Evolutionary conservation across 2,113 vertebrate species (phyloP).

Genomic region (Cricetomys ansorgei): DNA sequence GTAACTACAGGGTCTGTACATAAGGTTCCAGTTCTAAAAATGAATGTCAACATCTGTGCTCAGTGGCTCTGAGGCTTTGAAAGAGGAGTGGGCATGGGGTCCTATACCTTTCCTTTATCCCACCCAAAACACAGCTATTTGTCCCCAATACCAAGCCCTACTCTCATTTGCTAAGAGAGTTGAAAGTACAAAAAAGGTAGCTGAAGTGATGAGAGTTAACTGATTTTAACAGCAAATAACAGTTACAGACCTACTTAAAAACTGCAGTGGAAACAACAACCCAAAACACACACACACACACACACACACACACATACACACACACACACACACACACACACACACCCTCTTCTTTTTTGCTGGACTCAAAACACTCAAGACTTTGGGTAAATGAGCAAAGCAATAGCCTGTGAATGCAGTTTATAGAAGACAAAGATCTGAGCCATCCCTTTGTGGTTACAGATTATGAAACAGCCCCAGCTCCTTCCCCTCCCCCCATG

Average conservation of each 20-base stretch:
- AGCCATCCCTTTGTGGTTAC: conserved; percentile 60
- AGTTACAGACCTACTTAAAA: conserved; percentile 24
- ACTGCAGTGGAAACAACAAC: neutral
- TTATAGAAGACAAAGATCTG: conserved; percentile 74
- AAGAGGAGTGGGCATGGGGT: too few relatives aligned
- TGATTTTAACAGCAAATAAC: conserved; percentile 41
- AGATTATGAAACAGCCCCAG: conserved; percentile 59
- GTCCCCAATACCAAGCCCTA: neutral
- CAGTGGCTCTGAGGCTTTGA: neutral
- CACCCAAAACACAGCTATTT: neutral
- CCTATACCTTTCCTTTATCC: neutral
- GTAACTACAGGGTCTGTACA: neutral
- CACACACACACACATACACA: neutral
- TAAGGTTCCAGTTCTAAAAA: neutral
- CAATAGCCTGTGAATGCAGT: conserved; percentile 48
- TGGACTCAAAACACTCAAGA: conserved; percentile 15
- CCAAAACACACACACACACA: neutral
- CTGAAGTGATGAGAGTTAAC: conserved; percentile 18
- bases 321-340: neutral
- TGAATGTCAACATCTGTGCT: neutral
- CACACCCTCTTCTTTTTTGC: neutral
- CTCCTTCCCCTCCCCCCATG: conserved; percentile 18
- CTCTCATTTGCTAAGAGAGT: neutral
- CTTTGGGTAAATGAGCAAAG: conserved; percentile 46
- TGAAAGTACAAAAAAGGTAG: neutral